A percentile compares a stretch with the other conserved stretches of the same genome.
phyloP scores from a whole-genome alignment of 2,888 invertebrate species.

The Linnaemya vulpina region DNA sequence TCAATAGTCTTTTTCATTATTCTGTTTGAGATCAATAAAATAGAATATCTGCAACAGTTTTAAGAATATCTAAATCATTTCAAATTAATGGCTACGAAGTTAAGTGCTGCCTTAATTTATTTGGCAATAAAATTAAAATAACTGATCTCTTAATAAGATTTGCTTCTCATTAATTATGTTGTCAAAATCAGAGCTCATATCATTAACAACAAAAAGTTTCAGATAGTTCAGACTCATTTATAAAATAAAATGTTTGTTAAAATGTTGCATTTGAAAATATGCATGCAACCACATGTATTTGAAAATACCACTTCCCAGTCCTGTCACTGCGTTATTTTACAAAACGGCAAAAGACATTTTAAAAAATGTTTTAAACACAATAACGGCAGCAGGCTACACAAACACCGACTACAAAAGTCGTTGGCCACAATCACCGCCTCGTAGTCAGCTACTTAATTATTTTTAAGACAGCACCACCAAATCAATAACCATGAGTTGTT shows the following conservation, averaged over 20 bases:
- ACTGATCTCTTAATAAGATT: not conserved
- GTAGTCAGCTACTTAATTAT: no score
- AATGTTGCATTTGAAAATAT: constrained; percentile 25
- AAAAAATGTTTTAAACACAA: no score
- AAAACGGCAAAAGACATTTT: no score
- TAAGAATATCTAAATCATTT: not conserved
- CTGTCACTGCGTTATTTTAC: no score
- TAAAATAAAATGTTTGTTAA: not conserved
- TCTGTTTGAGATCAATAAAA: constrained; percentile 8
- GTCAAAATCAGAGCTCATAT: not conserved
- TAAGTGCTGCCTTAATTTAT: constrained; percentile 9
- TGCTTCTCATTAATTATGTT: constrained; percentile 3
- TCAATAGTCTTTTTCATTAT: not conserved
- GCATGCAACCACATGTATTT: not conserved
- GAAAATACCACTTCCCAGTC: no score
- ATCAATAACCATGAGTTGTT: no score
- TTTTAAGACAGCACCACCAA: no score
- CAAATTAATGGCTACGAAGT: constrained; percentile 33
- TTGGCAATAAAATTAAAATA: constrained; percentile 4
- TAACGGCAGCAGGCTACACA: no score
- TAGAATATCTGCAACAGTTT: not conserved
- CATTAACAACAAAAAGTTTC: not conserved
- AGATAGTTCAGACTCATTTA: constrained; percentile 15
- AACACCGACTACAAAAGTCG: no score
- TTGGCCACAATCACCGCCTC: no score